Percentiles rank a stretch among this genome's conserved stretches.
These are phyloP conservation scores for Actinemys pallida DNA, from an alignment of 2,113 vertebrate genomes.

Conservation along the genomic window DNA sequence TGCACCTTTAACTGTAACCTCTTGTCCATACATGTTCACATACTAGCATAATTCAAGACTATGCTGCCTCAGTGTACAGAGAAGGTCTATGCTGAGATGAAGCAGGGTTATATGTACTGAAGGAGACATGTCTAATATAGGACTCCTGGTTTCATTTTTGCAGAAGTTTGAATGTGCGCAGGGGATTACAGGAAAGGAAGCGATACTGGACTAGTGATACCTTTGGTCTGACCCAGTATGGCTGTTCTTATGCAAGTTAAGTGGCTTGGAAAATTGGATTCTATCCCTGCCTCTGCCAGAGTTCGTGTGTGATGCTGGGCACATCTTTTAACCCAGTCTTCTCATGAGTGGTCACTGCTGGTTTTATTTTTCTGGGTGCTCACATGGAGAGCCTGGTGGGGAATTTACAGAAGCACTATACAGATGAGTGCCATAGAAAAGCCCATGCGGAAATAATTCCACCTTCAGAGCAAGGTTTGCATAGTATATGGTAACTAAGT, in stretches of 20 bases:
- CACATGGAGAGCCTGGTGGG: not conserved
- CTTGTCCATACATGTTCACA: too few species aligned
- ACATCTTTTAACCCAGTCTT: not conserved
- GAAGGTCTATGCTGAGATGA: not conserved
- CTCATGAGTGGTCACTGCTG: not conserved
- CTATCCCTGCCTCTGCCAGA: too few species aligned
- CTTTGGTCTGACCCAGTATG: too few species aligned
- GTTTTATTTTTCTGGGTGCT: not conserved
- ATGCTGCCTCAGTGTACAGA: too few species aligned
- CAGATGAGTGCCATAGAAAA: not conserved
- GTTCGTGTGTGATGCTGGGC: too few species aligned
- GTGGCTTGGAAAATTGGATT: too few species aligned
- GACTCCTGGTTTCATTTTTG: too few species aligned
- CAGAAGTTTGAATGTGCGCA: too few species aligned
- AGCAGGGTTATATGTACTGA: not conserved
- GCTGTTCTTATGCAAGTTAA: too few species aligned
- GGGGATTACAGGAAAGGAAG: too few species aligned
- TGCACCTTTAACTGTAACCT: not conserved
- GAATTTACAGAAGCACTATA: not conserved
- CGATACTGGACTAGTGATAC: too few species aligned
- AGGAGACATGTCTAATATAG: not conserved
- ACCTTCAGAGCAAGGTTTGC: not conserved
- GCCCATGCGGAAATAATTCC: not conserved
- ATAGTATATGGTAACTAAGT: not conserved
- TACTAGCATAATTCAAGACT: too few species aligned